These are phyloP conservation scores for Macrophya alboannulata DNA, from an alignment of 2,888 invertebrate genomes.

Conservation along the genomic window DNA sequence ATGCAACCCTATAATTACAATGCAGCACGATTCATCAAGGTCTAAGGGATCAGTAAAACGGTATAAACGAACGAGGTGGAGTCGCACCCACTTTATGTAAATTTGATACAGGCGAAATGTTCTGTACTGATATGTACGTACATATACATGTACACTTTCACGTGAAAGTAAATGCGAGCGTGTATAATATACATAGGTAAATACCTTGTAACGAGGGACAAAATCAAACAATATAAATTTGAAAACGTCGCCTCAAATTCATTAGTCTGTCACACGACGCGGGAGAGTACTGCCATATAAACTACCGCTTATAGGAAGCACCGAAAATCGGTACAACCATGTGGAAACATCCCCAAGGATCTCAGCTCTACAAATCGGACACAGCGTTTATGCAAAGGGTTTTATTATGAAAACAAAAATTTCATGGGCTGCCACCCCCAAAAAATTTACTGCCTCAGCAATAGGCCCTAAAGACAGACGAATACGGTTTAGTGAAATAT, in stretches of 20 bases:
- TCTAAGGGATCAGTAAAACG: constrained; percentile 23
- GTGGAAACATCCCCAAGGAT: background rate
- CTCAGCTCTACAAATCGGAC: background rate
- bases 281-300: background rate
- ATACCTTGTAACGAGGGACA: background rate
- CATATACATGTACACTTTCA: background rate
- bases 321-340: background rate
- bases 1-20: constrained; percentile 60
- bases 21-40: constrained; percentile 52
- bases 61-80: background rate
- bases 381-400: background rate
- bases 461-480: background rate
- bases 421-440: background rate
- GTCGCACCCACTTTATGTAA: constrained; percentile 35
- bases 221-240: constrained; percentile 21
- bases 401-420: background rate
- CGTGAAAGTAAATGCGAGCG: background rate
- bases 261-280: background rate
- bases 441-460: background rate
- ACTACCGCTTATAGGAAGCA: background rate
- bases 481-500: constrained; percentile 3
- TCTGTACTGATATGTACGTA: constrained; percentile 2
- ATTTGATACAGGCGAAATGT: constrained; percentile 11
- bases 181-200: constrained; percentile 5
- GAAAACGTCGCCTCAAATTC: background rate